These are phyloP conservation scores for Beroe ovata DNA, from an alignment of 37 sponge, comb jelly and placozoan genomes.

Conservation along the genomic window DNA sequence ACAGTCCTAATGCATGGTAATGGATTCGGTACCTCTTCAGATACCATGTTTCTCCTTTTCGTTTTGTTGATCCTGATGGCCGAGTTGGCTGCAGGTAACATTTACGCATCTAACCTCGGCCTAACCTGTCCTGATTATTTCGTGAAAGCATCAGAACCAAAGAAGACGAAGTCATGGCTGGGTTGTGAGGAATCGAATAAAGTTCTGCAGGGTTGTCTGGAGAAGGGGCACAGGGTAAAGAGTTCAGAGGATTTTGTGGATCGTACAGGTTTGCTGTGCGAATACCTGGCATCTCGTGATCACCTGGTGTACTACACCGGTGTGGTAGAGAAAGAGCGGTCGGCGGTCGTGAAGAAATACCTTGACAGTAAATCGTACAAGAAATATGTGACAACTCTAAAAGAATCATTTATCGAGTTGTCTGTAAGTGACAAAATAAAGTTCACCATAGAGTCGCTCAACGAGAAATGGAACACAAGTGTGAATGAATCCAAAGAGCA, in stretches of 20 bases:
- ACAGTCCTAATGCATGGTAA: background rate
- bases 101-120: background rate
- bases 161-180: background rate
- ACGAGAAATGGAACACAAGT: too few species aligned
- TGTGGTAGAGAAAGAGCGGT: background rate
- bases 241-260: background rate
- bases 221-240: background rate
- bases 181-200: background rate
- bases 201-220: background rate
- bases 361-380: background rate
- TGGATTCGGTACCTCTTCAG: too few species aligned
- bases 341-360: background rate
- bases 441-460: too few species aligned
- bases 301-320: background rate
- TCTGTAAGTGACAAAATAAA: background rate
- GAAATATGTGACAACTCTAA: background rate
- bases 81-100: background rate
- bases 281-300: background rate
- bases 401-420: background rate
- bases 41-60: background rate
- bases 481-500: too few species aligned
- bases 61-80: background rate
- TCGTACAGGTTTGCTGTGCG: background rate
- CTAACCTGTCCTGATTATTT: background rate
- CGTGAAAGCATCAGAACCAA: background rate